Conservation (phyloP, 1,140 invertebrate species). For the Drosophila truncata region DNA sequence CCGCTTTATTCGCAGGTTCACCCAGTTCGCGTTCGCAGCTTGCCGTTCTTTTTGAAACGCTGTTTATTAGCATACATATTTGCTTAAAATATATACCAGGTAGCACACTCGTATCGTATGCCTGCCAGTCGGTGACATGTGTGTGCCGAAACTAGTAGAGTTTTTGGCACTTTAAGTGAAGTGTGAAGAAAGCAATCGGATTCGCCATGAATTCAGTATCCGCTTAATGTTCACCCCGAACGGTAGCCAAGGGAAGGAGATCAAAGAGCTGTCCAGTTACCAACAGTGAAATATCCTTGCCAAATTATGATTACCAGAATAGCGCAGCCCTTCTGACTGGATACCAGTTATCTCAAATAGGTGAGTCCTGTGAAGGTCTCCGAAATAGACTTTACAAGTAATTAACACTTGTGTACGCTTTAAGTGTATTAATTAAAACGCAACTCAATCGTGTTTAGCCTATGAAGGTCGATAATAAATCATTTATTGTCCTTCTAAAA, state of each 20-base stretch:
- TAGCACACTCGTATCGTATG: slow-evolving; percentile 23
- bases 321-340: slow-evolving; percentile 50
- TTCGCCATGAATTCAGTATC: slow-evolving; percentile 63
- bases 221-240: slow-evolving; percentile 69
- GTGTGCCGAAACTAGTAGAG: slow-evolving; percentile 74
- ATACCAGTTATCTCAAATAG: slow-evolving; percentile 40
- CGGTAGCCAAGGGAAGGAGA: slow-evolving; percentile 18
- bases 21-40: slow-evolving; percentile 40
- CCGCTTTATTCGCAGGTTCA: slow-evolving; percentile 59
- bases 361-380: slow-evolving; percentile 27
- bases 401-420: slow-evolving; percentile 8
- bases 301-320: slow-evolving; percentile 69
- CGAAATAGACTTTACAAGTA: neutral
- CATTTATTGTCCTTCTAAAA: slow-evolving; percentile 31
- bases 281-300: slow-evolving; percentile 3
- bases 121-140: slow-evolving; percentile 63
- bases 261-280: slow-evolving; percentile 1
- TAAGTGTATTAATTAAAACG: neutral
- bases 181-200: slow-evolving; percentile 66
- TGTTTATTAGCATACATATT: slow-evolving; percentile 76
- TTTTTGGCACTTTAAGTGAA: slow-evolving; percentile 73
- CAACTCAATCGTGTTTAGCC: neutral
- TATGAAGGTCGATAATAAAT: slow-evolving; percentile 2
- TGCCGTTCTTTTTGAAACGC: slow-evolving; percentile 63
- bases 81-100: slow-evolving; percentile 61